These are phyloP conservation scores for Noctilio leporinus DNA, from an alignment of 2,113 vertebrate genomes.

Conservation along the genomic window DNA sequence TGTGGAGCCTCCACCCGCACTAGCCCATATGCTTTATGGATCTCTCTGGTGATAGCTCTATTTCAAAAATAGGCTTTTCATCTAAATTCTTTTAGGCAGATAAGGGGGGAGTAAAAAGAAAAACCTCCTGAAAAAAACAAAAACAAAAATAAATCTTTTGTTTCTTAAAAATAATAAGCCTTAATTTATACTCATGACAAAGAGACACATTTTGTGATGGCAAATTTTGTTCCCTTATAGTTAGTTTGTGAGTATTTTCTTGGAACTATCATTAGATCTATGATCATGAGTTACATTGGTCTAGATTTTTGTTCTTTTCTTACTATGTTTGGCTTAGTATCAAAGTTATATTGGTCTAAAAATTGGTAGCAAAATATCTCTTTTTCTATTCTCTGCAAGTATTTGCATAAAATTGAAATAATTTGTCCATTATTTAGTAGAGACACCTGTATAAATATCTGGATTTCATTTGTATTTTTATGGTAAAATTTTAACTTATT, in stretches of 20 bases:
- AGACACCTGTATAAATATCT: neutral
- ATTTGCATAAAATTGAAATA: neutral
- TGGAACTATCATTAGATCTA: neutral
- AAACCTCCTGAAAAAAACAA: too few species aligned
- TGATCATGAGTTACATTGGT: neutral
- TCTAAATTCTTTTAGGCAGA: neutral
- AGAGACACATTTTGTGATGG: neutral
- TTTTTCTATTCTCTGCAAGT: neutral
- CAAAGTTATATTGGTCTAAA: neutral
- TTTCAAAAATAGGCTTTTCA: neutral
- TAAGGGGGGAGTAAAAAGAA: neutral
- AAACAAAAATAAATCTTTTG: neutral
- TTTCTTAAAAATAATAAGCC: neutral
- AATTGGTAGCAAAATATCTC: neutral
- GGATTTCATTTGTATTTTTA: neutral
- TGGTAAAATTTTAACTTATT: neutral
- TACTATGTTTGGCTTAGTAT: neutral
- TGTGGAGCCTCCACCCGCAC: neutral
- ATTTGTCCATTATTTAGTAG: neutral
- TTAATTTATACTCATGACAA: neutral
- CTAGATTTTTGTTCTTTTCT: neutral
- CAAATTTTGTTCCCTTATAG: neutral
- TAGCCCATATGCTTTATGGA: neutral
- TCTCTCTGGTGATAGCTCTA: neutral
- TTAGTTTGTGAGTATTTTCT: neutral